Conservation (phyloP, 2,797 vertebrate genomes). For the Lithobates pipiens region DNA sequence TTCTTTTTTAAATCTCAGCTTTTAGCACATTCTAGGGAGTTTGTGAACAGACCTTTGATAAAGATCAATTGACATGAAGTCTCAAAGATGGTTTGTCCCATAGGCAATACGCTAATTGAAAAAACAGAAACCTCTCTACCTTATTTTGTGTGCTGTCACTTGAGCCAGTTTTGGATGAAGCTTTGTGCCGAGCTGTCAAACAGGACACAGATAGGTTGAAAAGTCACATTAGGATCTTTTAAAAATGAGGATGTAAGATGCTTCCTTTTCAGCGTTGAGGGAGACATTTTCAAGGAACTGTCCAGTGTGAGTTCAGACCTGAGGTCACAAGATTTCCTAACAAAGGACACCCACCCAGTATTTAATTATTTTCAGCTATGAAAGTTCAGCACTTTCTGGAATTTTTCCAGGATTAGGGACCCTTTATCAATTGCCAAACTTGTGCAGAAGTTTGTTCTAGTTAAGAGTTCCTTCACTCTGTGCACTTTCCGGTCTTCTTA, state of each 20-base stretch:
- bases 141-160: constrained; percentile 9
- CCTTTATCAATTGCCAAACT: constrained; percentile 67
- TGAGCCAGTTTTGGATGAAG: constrained; percentile 6
- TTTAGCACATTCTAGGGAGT: constrained; percentile 12
- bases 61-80: not conserved
- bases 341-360: constrained; percentile 55
- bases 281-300: constrained; percentile 62
- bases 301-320: constrained; percentile 60
- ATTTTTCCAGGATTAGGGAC: constrained; percentile 55
- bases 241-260: constrained; percentile 65
- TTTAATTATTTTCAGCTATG: constrained; percentile 65
- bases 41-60: constrained; percentile 17
- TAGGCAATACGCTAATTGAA: constrained; percentile 49
- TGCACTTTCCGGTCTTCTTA: constrained; percentile 78
- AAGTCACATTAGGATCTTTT: constrained; percentile 52
- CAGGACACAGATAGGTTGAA: constrained; percentile 58
- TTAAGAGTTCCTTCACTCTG: constrained; percentile 73
- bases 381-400: constrained; percentile 65
- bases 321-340: constrained; percentile 61
- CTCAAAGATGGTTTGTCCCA: not conserved
- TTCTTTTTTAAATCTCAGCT: not conserved
- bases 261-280: constrained; percentile 65
- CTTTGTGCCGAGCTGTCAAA: constrained; percentile 47
- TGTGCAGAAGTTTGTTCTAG: constrained; percentile 67
- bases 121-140: constrained; percentile 26